Conservation (phyloP, 1,140 invertebrate genomes). For the Trichomalopsis sarcophagae region DNA sequence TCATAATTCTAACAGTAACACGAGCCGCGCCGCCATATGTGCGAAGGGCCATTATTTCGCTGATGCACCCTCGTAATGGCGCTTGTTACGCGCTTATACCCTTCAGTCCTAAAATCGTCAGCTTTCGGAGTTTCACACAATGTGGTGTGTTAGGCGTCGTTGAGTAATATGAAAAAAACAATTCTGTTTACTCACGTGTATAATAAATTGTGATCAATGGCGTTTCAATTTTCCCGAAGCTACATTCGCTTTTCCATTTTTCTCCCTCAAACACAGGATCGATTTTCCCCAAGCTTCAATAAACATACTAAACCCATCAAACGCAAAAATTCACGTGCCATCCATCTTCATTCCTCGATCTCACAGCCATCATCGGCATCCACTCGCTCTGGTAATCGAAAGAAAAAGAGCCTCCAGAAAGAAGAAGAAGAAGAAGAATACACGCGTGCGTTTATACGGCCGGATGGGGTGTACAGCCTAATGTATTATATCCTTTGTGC, state of each 20-base stretch:
- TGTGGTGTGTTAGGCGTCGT: too few relatives aligned
- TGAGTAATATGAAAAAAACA: too few relatives aligned
- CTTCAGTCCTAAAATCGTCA: background rate
- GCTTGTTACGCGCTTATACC: background rate
- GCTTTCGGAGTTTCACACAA: too few relatives aligned
- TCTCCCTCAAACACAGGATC: background rate
- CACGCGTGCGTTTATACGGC: background rate
- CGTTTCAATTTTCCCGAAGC: too few relatives aligned
- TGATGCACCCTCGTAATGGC: background rate
- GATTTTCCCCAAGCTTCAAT: background rate
- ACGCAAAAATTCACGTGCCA: background rate
- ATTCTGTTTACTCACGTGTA: background rate
- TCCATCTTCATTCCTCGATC: background rate
- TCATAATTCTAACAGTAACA: background rate
- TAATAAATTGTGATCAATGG: background rate
- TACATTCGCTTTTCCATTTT: background rate
- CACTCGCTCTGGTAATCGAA: background rate
- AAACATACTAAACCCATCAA: background rate
- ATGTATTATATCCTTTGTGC: background rate
- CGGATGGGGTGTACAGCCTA: background rate
- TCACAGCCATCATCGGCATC: background rate
- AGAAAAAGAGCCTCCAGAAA: background rate
- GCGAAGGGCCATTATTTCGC: background rate
- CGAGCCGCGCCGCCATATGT: background rate
- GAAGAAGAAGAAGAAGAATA: background rate